Conservation (phyloP, 2,797 vertebrate genomes). For the Glossophaga mutica region DNA sequence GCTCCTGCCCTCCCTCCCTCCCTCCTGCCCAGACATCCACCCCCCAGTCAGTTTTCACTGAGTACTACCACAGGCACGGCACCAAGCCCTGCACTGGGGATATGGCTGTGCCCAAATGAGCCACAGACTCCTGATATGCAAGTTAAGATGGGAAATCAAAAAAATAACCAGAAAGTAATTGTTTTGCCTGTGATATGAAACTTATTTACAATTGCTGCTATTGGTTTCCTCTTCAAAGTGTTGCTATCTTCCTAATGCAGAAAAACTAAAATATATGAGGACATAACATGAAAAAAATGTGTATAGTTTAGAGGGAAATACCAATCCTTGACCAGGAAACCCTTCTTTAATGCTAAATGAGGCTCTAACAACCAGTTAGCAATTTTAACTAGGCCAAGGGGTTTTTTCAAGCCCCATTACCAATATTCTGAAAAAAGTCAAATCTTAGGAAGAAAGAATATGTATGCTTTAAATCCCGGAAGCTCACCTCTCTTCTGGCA, state of each 20-base stretch:
- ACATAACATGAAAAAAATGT: not conserved
- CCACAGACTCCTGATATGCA: not conserved
- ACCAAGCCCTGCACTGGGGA: not conserved
- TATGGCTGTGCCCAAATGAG: not conserved
- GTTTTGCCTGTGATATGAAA: not conserved
- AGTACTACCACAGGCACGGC: not conserved
- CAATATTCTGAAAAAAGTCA: not conserved
- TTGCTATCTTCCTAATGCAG: conserved; percentile 4
- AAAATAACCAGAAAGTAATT: conserved; percentile 16
- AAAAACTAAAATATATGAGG: conserved; percentile 9
- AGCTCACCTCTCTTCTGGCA: conserved; percentile 94
- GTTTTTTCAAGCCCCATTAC: not conserved
- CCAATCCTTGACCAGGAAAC: not conserved
- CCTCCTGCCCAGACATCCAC: not conserved
- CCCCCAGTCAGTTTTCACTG: not conserved
- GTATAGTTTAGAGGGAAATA: not conserved
- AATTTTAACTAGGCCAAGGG: not conserved
- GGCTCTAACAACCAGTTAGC: not conserved
- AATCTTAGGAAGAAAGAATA: conserved; percentile 25
- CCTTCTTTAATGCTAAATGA: not conserved
- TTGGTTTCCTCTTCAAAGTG: conserved; percentile 24
- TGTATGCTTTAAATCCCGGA: not conserved
- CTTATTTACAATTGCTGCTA: not conserved
- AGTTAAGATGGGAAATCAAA: not conserved
- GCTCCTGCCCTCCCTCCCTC: not conserved